Base-by-base conservation (phyloP, 2,888 invertebrate species). In the Meteorus cinctellus region DNA sequence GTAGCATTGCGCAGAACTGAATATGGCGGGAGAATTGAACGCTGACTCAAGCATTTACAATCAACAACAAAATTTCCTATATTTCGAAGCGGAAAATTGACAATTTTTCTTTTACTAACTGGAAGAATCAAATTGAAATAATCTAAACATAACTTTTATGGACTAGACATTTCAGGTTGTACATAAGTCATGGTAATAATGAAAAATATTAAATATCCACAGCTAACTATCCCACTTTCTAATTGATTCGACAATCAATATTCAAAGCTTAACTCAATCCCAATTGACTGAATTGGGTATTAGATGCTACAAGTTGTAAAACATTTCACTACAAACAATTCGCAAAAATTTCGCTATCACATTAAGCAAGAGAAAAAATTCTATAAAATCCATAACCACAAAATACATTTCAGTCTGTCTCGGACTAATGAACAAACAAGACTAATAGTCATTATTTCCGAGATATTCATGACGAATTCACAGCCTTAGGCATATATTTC, bases 401-500 rank as follows among this genome's bases (percentile, higher is more conserved):
- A 48, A 48, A 48, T n/a, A n/a, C 0, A 16, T 48, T n/a, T n/a
- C n/a, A n/a, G n/a, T 48, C n/a, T n/a, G 16, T n/a, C 10, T 48
- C 48, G 16, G 4, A 48, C 14, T 14, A 48, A n/a, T n/a, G 48
- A 48, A 6, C 10, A 48, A n/a, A 48, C 34, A 48, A 16, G 16
- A 48, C 16, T n/a, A 16, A n/a, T 48, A n/a, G 2, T n/a, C 14
- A 48, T 24, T n/a, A 55, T n/a, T 24, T 8, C n/a, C 8, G 55
- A 55, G 8, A 55, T 1, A 55, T 55, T 55, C 5, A 55, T 19
- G 55, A 55, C 24, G 55, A 55, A 6, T 55, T 55, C 55, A 55
- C 19, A 55, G 55, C 55, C n/a, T 6, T 55, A 19, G 91, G 91
- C 78, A 87, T 89, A 82, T 91, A 91, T 75, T 90, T 90, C 73